Evolutionary conservation across 2,888 invertebrate species (phyloP).

Genomic region (Chymomyza fuscimana): DNA sequence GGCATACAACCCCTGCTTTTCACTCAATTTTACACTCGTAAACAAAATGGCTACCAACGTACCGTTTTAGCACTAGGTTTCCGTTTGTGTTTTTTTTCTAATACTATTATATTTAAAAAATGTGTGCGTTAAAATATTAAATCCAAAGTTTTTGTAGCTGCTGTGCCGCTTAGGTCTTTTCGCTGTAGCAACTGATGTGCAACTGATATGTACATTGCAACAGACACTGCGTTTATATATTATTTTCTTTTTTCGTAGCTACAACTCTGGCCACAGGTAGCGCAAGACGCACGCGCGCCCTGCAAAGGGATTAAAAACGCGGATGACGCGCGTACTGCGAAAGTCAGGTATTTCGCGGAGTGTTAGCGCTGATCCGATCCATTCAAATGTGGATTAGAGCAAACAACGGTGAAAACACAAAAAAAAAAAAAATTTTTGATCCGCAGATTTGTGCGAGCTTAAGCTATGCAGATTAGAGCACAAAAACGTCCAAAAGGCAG

Average conservation of each 20-base stretch:
- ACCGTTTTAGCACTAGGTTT: conserved; percentile 27
- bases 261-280: neutral
- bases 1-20: conserved; percentile 21
- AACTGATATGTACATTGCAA: conserved; percentile 49
- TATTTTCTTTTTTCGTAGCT: neutral
- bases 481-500: conserved; percentile 22
- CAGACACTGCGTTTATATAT: conserved; percentile 5
- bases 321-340: neutral
- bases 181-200: conserved; percentile 41
- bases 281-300: neutral
- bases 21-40: conserved; percentile 51
- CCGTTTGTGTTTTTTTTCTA: conserved; percentile 14
- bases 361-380: conserved; percentile 40
- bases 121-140: conserved; percentile 31
- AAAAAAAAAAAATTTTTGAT: conserved; percentile 19
- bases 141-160: conserved; percentile 43
- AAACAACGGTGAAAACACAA: conserved; percentile 22
- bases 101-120: conserved; percentile 33
- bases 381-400: conserved; percentile 63
- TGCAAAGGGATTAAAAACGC: neutral
- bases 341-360: conserved; percentile 57
- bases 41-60: conserved; percentile 40
- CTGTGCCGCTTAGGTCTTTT: conserved; percentile 30
- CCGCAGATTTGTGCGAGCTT: conserved; percentile 35
- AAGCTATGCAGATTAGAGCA: conserved; percentile 64